Evolutionary conservation across 2,797 vertebrate genomes (phyloP).

Genomic region (Spea hammondii): DNA sequence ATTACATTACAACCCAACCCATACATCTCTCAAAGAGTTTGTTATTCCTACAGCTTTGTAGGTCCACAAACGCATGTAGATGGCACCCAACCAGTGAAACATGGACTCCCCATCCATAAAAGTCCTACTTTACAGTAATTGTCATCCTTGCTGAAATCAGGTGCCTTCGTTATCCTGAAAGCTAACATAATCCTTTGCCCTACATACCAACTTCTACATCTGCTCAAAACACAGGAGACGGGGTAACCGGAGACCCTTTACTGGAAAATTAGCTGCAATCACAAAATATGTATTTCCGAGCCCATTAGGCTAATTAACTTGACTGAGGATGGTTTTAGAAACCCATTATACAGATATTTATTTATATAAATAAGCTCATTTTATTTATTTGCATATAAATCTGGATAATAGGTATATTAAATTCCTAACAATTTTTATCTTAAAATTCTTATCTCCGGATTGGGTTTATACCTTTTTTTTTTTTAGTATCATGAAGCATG

Average conservation of each 20-base stretch:
- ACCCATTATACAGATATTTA: background rate
- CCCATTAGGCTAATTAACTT: slow-evolving; percentile 4
- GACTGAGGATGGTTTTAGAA: background rate
- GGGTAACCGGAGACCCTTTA: background rate
- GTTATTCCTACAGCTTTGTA: background rate
- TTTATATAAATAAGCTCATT: background rate
- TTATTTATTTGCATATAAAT: too few species aligned
- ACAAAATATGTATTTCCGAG: background rate
- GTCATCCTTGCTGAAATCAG: too few species aligned
- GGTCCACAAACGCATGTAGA: background rate
- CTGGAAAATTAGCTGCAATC: background rate
- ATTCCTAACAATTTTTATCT: too few species aligned
- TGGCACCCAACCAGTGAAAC: too few species aligned
- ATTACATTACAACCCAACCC: slow-evolving; percentile 18
- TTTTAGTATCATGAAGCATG: too few species aligned
- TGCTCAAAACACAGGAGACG: background rate
- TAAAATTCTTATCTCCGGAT: too few species aligned
- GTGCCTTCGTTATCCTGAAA: too few species aligned
- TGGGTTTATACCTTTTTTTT: too few species aligned
- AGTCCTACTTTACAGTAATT: too few species aligned
- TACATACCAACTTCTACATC: background rate
- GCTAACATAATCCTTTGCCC: background rate
- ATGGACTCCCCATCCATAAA: too few species aligned
- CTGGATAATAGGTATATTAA: too few species aligned
- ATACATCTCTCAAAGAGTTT: background rate